Evolutionary conservation across 2,797 vertebrate genomes (phyloP).

Genomic region (Pseudochaenichthys georgianus): DNA sequence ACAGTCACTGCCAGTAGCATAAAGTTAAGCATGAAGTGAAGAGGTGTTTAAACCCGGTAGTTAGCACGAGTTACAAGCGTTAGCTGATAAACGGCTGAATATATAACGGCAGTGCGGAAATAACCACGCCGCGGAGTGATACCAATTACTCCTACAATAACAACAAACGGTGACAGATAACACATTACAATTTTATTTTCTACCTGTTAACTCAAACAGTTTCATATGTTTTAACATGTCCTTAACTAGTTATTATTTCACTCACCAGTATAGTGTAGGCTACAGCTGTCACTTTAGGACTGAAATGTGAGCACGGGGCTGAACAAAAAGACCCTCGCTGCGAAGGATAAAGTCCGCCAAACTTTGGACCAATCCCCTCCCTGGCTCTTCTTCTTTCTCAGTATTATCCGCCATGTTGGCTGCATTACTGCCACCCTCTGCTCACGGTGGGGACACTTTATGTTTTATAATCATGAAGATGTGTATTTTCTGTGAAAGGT

Average conservation of each 20-base stretch:
- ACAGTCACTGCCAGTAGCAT: too few species aligned
- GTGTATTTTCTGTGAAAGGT: too few species aligned
- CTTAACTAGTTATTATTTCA: background rate
- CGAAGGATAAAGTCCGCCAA: conserved; percentile 80
- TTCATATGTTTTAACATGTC: accelerated
- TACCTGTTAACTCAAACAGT: background rate
- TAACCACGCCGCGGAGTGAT: too few species aligned
- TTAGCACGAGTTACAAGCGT: too few species aligned
- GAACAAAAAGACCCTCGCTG: background rate
- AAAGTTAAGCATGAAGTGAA: too few species aligned
- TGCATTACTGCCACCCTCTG: background rate
- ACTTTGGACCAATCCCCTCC: conserved; percentile 74
- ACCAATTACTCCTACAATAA: too few species aligned
- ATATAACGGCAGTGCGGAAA: too few species aligned
- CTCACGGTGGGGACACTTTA: background rate
- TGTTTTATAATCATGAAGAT: too few species aligned
- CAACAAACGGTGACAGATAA: too few species aligned
- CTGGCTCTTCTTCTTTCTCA: background rate
- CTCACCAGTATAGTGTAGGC: conserved; percentile 33
- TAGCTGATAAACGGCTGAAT: too few species aligned
- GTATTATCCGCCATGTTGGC: accelerated
- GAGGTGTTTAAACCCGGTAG: too few species aligned
- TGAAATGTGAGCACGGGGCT: background rate
- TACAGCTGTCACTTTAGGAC: background rate
- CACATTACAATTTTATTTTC: background rate